Base-by-base conservation (phyloP, 1,140 invertebrate genomes). In the Drosophila ambigua region DNA sequence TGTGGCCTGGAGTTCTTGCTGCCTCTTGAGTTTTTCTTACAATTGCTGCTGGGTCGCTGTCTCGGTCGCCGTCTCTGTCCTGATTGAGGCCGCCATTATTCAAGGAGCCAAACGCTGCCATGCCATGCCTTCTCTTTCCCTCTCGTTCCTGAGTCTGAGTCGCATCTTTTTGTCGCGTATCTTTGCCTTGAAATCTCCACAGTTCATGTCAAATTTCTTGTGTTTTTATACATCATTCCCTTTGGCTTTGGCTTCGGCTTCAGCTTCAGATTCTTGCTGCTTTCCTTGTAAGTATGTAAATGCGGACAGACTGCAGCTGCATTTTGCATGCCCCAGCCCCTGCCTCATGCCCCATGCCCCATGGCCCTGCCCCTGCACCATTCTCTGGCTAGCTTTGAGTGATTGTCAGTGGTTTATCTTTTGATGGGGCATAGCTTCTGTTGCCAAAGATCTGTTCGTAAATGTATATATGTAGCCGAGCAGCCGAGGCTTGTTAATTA, bases 271-370 rank as follows among this genome's bases (percentile, higher is more conserved):
- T 50, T 52, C 50, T 51, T 35, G 62, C 73, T 66, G 82, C 78
- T 88, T 88, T 88, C 83, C 83, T 88, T 88, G 84, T 88, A 88
- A 88, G 83, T 88, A 88, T 88, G 83, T 88, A 88, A 88, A 88
- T 88, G 76, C 72, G 59, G 59, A 20, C 66, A 43, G 61, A 46
- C 61, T 72, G 62, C 77, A 72, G 77, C 72, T 87, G 82, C 72
- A 45, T 59, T 54, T 73, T 67, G 64, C 64, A 66, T 51, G 51
- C 41, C 16, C 51, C 46, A 50, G 13, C 35, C 28, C 16, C 58
- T 15, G 68, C 35, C 2, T 1, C 20, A 20, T 20, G 20, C 20
- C 20, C 20, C 54, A 41, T 24, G 23, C 2, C 23, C 23, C 23
- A 46, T 41, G 52, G 8, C 16, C 46, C 48, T 52, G 45, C 48